These are phyloP conservation scores for Nyctalus aviator DNA, from an alignment of 2,797 vertebrate genomes.

Conservation along the genomic window DNA sequence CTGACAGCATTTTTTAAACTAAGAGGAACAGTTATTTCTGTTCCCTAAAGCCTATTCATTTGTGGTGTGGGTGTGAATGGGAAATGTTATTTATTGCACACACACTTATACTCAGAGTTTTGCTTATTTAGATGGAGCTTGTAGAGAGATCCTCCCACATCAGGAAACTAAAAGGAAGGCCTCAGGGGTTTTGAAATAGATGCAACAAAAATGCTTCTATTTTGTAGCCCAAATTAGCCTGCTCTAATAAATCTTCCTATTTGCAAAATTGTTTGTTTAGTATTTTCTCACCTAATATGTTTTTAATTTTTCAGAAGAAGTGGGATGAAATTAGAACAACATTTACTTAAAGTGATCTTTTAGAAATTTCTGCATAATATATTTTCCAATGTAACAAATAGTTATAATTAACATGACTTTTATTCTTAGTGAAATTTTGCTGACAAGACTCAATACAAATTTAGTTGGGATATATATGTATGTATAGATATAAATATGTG, in stretches of 20 bases:
- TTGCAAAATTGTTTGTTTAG: not conserved
- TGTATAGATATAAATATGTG: not conserved
- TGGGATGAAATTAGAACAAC: not conserved
- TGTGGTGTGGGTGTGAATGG: constrained; percentile 63
- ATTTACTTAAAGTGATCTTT: constrained; percentile 46
- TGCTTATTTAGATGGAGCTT: constrained; percentile 53
- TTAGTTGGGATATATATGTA: not conserved
- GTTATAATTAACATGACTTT: constrained; percentile 17
- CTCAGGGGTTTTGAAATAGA: constrained; percentile 35
- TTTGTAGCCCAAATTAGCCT: not conserved
- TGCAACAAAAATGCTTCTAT: not conserved
- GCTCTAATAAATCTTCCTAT: not conserved
- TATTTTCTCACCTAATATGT: not conserved
- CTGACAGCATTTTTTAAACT: constrained; percentile 60
- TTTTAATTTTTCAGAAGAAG: constrained; percentile 45
- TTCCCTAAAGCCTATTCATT: constrained; percentile 55
- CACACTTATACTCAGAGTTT: constrained; percentile 47
- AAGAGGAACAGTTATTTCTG: constrained; percentile 70
- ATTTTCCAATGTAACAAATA: not conserved
- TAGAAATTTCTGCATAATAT: not conserved
- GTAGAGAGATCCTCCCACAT: constrained; percentile 18
- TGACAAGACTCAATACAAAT: not conserved
- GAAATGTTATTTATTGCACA: constrained; percentile 75
- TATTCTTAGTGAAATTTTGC: constrained; percentile 43
- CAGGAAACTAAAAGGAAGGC: constrained; percentile 12